Base-by-base conservation (phyloP, 2,113 vertebrate species). In the Clinocottus analis region DNA sequence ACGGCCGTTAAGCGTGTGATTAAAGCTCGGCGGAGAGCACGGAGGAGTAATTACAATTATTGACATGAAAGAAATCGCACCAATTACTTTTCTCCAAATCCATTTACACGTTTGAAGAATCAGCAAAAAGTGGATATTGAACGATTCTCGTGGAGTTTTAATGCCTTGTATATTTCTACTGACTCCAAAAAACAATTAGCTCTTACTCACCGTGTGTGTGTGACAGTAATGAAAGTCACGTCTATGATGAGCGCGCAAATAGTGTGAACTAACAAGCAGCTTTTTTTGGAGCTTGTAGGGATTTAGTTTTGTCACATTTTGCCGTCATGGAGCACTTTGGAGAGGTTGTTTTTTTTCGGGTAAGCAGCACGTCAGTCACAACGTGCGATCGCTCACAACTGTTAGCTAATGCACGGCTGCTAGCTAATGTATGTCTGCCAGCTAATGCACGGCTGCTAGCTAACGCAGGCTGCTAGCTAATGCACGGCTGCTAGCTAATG, bases 221-320 rank as follows among this genome's bases (percentile, higher is more conserved):
- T 17, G 13, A 64, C 41, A 31, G 0, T 27, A 64, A 59, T 56
- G 14, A 16, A 39, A 72, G 66, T 29, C 16, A 13, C 45, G 11
- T 62, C 8, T n/a, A 0, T n/a, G 56, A 60, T 19, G 64, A 72
- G 10, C 49, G 51, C n/a, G n/a, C n/a, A n/a, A n/a, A n/a, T n/a
- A n/a, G n/a, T n/a, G n/a, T n/a, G n/a, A n/a, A n/a, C n/a, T n/a
- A n/a, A n/a, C n/a, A n/a, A n/a, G n/a, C 63, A 49, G 37, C 29
- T 41, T 56, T 51, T n/a, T 49, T 49, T n/a, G 45, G 45, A 25
- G 53, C 7, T 21, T 25, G 41, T 23, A 31, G 3, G 31, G 33
- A 21, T 41, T 68, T 72, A 31, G 21, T 79, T 79, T 47, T 47
- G 27, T 67, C 31, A 51, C 37, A 49, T 68, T 59, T 62, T 11